Evolutionary conservation across 1,140 invertebrate species (phyloP), one percentile per base, ranked within the genome.

Genomic region (Doryteuthis pealeii): DNA sequence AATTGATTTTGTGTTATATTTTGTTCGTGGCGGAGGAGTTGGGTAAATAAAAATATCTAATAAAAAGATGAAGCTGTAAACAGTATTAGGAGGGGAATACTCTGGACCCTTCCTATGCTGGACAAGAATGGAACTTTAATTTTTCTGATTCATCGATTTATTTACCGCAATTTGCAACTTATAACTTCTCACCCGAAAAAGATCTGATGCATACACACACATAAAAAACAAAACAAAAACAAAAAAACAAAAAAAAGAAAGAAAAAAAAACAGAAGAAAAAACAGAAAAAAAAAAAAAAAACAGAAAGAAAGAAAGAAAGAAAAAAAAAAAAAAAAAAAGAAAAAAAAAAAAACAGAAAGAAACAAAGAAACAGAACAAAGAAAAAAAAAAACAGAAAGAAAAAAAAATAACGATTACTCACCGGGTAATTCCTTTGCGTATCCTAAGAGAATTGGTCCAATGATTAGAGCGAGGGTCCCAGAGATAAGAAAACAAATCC

Each of bases 401-500:
- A 10, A 40, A 5, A 10, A 40, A 40, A 40, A n/a, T n/a, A n/a
- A n/a, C n/a, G n/a, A n/a, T n/a, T 40, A 40, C 35, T 74, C 75
- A 80, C 79, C 66, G 0, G 77, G 92, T 73, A 94, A 81, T 71
- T 90, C 89, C 77, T 90, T 87, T 0, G 93, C 94, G 87, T 96
- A 96, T 76, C 93, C 93, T 86, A 95, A 94, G 87, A 96, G 94
- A 5, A 94, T 94, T 73, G 96, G 91, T 3, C 94, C 93, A 22
- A 95, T 93, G 40, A 96, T 84, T 66, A 95, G 91, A 0, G 94
- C 89, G 0, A 95, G 88, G 26, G 93, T 84, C 2, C 94, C 94
- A 75, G 93, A 93, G 1, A 96, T 89, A 14, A 96, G 86, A 83
- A 96, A 96, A n/a, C 95, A 94, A 40, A 94, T 93, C 95, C 95